These are phyloP conservation scores for Creontiades dilutus DNA, from an alignment of 2,888 invertebrate genomes.

Conservation along the genomic window DNA sequence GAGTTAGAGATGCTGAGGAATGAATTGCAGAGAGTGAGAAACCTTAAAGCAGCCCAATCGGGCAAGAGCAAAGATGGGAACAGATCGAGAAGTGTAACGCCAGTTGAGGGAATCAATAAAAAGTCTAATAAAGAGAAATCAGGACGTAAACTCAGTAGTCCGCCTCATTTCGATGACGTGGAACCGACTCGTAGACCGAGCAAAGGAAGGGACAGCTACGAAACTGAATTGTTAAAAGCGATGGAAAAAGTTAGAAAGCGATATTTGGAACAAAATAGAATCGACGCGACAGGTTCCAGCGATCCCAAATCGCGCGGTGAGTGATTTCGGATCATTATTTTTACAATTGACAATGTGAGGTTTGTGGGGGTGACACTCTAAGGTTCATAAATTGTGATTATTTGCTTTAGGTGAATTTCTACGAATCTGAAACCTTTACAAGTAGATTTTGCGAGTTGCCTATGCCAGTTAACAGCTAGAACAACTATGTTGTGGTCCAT, in stretches of 20 bases:
- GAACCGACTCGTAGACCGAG: neutral
- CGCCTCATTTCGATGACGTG: neutral
- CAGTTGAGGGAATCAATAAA: neutral
- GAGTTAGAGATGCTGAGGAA: neutral
- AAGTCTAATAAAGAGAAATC: neutral
- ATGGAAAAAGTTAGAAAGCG: slow-evolving; percentile 34
- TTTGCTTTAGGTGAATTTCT: too few relatives aligned
- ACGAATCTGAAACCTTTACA: too few relatives aligned
- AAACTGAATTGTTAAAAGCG: neutral
- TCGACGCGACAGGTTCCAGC: neutral
- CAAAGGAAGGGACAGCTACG: slow-evolving; percentile 3
- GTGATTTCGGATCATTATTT: too few relatives aligned
- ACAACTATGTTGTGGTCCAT: too few relatives aligned
- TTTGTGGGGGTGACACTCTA: too few relatives aligned
- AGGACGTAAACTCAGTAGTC: neutral
- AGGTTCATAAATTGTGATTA: too few relatives aligned
- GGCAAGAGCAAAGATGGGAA: neutral
- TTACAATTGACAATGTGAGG: too few relatives aligned
- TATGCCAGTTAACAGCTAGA: too few relatives aligned
- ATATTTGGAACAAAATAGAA: slow-evolving; percentile 10
- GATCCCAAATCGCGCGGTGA: too few relatives aligned
- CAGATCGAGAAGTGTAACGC: neutral
- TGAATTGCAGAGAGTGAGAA: neutral
- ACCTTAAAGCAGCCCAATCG: neutral
- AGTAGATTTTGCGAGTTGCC: too few relatives aligned